Base-by-base conservation (phyloP, 2,888 invertebrate genomes). In the Bombylius major region DNA sequence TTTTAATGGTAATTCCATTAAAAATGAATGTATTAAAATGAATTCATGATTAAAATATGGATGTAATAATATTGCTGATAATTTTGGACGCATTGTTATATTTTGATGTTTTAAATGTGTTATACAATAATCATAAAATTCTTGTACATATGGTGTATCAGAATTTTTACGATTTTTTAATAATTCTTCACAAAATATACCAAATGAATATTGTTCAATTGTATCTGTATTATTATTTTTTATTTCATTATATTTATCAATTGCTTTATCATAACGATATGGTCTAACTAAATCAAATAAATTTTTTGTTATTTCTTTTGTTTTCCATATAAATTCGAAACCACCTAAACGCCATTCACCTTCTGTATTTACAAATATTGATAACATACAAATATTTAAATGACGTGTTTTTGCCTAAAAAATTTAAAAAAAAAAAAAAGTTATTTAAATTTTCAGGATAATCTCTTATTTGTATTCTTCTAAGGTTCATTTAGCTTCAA, bases 341-440 rank as follows among this genome's bases (percentile, higher is more conserved):
- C 90, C 90, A 12, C 89, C 90, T 39, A 94, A 77, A 68, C 89
- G 89, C 94, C 94, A 94, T 57, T 82, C 82, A 0, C 92, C 91
- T 74, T 91, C 89, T 14, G 81, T 80, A 34, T 87, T 84, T 8
- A 93, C 83, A 75, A 89, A 94, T 59, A 94, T 79, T 5, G 91
- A 84, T 61, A 86, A 80, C 62, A 81, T 75, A 69, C 88, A 84
- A 8, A 94, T 78, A 75, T 93, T 93, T 62, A 93, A 88, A 72
- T 94, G 94, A 8, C 89, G 84, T 59, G 84, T 82, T 51, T 76
- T 69, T 49, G 87, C 90, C 79, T 86, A 64, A 49, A 76, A 50
- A 31, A 31, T 11, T 11, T 4, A 13, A 51, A 44, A 51, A 14
- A 34, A 7, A 36, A 5, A 44, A 39, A 51, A n/a, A 50, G 36